Base-by-base conservation (phyloP, 2,113 vertebrate species). In the Rhinopomastus cyanomelas region DNA sequence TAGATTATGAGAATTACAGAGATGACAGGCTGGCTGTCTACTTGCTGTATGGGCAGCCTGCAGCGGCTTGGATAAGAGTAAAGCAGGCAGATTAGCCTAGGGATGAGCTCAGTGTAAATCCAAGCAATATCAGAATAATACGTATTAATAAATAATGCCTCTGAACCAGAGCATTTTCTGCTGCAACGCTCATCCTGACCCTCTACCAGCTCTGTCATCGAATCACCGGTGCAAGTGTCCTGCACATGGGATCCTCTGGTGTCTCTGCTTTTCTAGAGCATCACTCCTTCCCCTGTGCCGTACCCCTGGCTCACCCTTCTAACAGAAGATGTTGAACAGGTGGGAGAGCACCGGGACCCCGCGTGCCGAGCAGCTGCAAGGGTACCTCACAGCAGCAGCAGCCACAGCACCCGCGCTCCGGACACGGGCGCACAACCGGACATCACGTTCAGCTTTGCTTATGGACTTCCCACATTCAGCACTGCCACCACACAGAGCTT, bases 71-170 rank as follows among this genome's bases (percentile, higher is more conserved):
- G 66, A 79, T 61, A 75, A 88, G 77, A 86, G 90, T 67, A 91
- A 92, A 91, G 73, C 81, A 66, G 65, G 73, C 74, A 78, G 88
- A 91, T 95, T 93, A 95, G 81, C 7, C 44, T 3, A 86, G 71
- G 77, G 88, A 95, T 92, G 86, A 95, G 71, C 90, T 90, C 90
- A 62, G 29, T 34, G n/a, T 69, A 95, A 95, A 93, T 76, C 90
- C 86, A 91, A 90, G 81, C 86, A 94, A 91, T 77, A 82, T 80
- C 83, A 80, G 85, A 89, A 79, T 85, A 74, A 85, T 53, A 79
- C 7, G 14, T 87, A 92, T 72, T 92, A 93, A 84, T 68, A 86
- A 93, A 79, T 57, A 78, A 92, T 68, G 69, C 36, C 82, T 53
- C 76, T 59, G 42, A 88, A 84, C 53, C 73, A 75, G 80, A 53